Evolutionary conservation across 2,888 invertebrate species (phyloP).

Genomic region (Diogma glabrata): DNA sequence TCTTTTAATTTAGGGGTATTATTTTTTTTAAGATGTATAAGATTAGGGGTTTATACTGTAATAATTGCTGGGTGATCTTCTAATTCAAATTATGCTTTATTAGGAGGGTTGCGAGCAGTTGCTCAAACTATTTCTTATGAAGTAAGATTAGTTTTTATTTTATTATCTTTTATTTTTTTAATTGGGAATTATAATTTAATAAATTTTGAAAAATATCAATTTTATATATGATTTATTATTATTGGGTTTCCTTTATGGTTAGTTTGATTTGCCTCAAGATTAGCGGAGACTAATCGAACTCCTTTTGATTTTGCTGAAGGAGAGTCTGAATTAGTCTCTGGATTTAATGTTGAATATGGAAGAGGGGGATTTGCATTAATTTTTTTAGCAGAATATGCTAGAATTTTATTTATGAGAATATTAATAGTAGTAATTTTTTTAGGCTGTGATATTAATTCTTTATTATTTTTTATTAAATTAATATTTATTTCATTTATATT

Average conservation of each 20-base stretch:
- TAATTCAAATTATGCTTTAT: slow-evolving; percentile 60
- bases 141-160: slow-evolving; percentile 43
- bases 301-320: slow-evolving; percentile 73
- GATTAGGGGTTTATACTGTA: slow-evolving; percentile 50
- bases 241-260: slow-evolving; percentile 43
- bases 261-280: slow-evolving; percentile 46
- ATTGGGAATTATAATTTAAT: slow-evolving; percentile 44
- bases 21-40: slow-evolving; percentile 53
- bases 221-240: slow-evolving; percentile 44
- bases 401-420: slow-evolving; percentile 56
- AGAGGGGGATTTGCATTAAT: slow-evolving; percentile 58
- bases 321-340: slow-evolving; percentile 65
- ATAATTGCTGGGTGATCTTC: slow-evolving; percentile 55
- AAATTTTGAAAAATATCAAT: slow-evolving; percentile 40
- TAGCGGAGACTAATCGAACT: slow-evolving; percentile 61
- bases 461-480: slow-evolving; percentile 44
- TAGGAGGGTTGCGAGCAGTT: slow-evolving; percentile 53
- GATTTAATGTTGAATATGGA: slow-evolving; percentile 69
- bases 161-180: slow-evolving; percentile 38
- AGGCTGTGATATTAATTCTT: slow-evolving; percentile 38
- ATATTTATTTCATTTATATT: slow-evolving; percentile 46
- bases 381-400: slow-evolving; percentile 59
- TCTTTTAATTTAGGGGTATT: slow-evolving; percentile 47
- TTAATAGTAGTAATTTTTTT: slow-evolving; percentile 48
- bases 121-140: slow-evolving; percentile 71